These are phyloP conservation scores for Leptopilina drosophilae DNA, from an alignment of 2,888 invertebrate species.

Conservation along the genomic window DNA sequence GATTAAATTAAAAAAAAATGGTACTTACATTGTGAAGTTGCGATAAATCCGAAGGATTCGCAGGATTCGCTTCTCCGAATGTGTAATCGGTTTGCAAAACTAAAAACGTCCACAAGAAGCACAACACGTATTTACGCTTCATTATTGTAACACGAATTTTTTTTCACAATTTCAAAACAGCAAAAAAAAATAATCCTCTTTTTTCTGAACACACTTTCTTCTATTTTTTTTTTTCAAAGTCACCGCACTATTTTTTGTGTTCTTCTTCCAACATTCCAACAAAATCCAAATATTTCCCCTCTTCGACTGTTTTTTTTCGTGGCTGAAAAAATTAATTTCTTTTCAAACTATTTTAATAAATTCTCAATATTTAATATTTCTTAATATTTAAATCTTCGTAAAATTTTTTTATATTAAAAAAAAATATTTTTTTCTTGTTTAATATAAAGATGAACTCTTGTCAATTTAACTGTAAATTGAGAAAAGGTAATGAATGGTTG, in stretches of 20 bases:
- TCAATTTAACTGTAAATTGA: too few relatives aligned
- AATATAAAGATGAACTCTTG: too few relatives aligned
- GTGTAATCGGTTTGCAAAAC: slow-evolving; percentile 57
- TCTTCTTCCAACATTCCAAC: neutral
- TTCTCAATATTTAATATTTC: too few relatives aligned
- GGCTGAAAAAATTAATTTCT: neutral
- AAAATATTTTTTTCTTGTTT: too few relatives aligned
- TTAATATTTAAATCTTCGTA: too few relatives aligned
- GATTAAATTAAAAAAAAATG: neutral
- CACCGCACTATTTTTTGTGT: neutral
- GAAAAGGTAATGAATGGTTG: too few relatives aligned
- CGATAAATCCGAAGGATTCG: slow-evolving; percentile 60
- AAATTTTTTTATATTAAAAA: too few relatives aligned
- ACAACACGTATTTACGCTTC: slow-evolving; percentile 62
- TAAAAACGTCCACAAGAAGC: slow-evolving; percentile 63
- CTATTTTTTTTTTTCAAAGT: neutral
- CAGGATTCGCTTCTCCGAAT: slow-evolving; percentile 67
- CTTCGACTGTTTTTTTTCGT: too few relatives aligned
- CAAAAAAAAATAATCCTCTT: neutral
- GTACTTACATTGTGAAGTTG: slow-evolving; percentile 66
- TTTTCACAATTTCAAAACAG: neutral
- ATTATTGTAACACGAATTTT: slow-evolving; percentile 54
- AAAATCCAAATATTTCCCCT: neutral
- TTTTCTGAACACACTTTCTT: slow-evolving; percentile 1
- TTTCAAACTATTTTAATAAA: neutral